A percentile compares a stretch with the other conserved stretches of the same genome.
Evolutionary conservation across 1,140 invertebrate species (phyloP).

Genomic region (Drosophila nikananu): DNA sequence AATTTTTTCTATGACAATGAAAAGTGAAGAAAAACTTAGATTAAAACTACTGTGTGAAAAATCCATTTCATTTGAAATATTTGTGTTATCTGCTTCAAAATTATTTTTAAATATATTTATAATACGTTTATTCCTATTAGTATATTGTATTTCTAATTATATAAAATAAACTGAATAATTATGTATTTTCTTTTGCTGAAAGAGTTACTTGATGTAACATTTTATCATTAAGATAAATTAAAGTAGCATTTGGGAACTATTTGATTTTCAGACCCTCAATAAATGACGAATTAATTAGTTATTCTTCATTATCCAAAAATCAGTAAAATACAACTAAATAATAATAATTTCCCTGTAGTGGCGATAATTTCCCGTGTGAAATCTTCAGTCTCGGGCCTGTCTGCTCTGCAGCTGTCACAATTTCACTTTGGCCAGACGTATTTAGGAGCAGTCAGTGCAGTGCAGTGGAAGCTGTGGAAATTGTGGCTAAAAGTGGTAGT

Average conservation of each 20-base stretch:
- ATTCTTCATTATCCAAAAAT: no score
- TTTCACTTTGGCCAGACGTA: conserved; percentile 68
- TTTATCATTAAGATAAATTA: neutral
- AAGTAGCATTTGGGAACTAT: neutral
- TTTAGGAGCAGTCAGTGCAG: conserved; percentile 42
- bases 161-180: neutral
- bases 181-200: neutral
- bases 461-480: neutral
- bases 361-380: conserved; percentile 11
- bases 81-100: neutral
- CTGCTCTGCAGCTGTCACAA: conserved; percentile 73
- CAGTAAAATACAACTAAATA: neutral
- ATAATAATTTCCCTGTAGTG: no score
- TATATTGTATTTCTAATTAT: neutral
- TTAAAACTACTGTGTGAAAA: no score
- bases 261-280: neutral
- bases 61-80: neutral
- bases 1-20: no score
- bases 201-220: neutral
- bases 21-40: no score
- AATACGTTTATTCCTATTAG: neutral
- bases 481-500: conserved; percentile 14
- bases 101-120: neutral
- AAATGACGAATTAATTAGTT: neutral
- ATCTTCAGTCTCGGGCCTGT: conserved; percentile 37